Evolutionary conservation across 2,797 vertebrate genomes (phyloP), one percentile per base, ranked within the genome.

Genomic region (Amazona finschi): DNA sequence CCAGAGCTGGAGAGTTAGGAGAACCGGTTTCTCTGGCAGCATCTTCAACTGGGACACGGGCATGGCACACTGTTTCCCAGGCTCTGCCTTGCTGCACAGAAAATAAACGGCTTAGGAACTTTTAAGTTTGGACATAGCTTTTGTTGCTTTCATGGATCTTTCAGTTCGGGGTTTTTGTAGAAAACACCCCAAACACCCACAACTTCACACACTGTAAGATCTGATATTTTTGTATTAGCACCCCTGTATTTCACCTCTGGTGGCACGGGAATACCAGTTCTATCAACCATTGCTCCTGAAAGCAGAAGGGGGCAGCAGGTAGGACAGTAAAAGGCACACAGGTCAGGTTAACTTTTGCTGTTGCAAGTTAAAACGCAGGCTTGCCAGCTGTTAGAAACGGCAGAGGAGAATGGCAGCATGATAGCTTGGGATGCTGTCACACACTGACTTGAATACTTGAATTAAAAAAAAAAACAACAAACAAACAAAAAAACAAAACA

Each of bases 11-110:
- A 31, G 30, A 5, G 5, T 2, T 11, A 10, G 4, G 12, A 39
- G 38, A 52, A 31, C n/a, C 12, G 1, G 3, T 13, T 16, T 8
- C 53, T 43, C 2, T 0, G 12, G 36, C 61, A 25, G 21, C 14
- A 1, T 9, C 31, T 49, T 61, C 15, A 6, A 4, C 31, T 6
- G 44, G 27, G 33, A 12, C 53, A 53, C 2, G 2, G 31, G 21
- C 21, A 24, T 1, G 9, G 43, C 47, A 1, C 5, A 7, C 21
- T 31, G 2, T 27, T 47, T 36, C 36, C 44, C 28, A 2, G 2
- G 28, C 43, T 25, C 28, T 17, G 19, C 27, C 31, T 55, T 15
- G 11, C 71, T 38, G 20, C 25, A 15, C 24, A 2, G 16, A 43
- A 30, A 58, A n/a, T 1, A 38, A 9, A 10, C 3, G 7, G 10